Evolutionary conservation across 2,113 vertebrate species (phyloP).

Genomic region (Etheostoma spectabile): DNA sequence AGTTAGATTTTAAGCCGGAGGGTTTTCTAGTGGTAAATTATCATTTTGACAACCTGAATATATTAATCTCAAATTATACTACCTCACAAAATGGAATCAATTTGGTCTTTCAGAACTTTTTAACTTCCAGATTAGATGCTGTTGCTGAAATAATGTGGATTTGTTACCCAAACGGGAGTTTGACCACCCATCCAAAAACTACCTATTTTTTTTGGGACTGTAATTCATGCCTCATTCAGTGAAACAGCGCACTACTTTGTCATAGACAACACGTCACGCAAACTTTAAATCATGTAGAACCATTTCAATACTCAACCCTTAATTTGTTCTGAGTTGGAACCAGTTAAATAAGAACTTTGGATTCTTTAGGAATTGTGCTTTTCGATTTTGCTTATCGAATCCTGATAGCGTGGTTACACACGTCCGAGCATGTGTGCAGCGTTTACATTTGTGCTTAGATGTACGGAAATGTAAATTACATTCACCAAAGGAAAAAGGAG

Average conservation of each 20-base stretch:
- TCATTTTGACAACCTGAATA: conserved; percentile 8
- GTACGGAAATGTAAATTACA: background rate
- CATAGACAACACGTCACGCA: background rate
- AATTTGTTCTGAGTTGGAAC: background rate
- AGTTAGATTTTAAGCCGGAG: background rate
- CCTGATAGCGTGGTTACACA: background rate
- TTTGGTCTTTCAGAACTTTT: background rate
- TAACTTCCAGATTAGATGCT: conserved; percentile 5
- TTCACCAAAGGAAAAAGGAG: background rate
- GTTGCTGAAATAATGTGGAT: background rate
- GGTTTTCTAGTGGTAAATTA: conserved; percentile 23
- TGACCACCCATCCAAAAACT: background rate
- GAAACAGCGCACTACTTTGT: background rate
- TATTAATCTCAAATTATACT: conserved; percentile 17
- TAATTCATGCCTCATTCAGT: conserved; percentile 68
- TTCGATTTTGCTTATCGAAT: background rate
- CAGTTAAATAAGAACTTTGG: background rate
- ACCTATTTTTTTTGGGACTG: conserved; percentile 50
- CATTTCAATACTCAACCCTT: no score
- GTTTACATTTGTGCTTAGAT: background rate
- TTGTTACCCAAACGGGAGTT: background rate
- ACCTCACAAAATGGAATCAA: conserved; percentile 52
- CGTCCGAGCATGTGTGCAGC: background rate
- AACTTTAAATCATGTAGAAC: background rate
- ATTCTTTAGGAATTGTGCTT: background rate